These are phyloP conservation scores for Setophaga kirtlandii DNA, from an alignment of 2,113 vertebrate species.

Conservation along the genomic window DNA sequence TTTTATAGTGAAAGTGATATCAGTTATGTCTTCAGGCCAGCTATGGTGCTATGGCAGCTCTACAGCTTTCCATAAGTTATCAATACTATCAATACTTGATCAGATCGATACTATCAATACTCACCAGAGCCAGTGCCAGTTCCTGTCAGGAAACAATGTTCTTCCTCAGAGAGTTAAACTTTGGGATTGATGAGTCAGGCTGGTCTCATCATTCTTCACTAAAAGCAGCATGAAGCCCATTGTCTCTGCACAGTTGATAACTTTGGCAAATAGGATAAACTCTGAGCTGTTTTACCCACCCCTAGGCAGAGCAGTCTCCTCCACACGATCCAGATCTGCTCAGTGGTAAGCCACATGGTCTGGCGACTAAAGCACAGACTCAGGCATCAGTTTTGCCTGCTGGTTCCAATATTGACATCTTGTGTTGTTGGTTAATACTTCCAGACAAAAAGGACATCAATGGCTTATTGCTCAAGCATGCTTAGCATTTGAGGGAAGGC, in stretches of 20 bases:
- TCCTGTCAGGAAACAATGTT: not conserved
- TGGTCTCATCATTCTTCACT: not conserved
- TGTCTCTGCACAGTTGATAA: not conserved
- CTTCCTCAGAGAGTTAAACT: not conserved
- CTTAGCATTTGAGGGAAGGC: not conserved
- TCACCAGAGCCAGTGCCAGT: not conserved
- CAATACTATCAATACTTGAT: not conserved
- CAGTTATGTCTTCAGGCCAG: not conserved
- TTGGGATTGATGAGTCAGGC: not conserved
- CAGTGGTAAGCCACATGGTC: not conserved
- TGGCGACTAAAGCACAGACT: not conserved
- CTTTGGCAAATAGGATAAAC: not conserved
- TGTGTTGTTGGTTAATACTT: slow-evolving; percentile 20
- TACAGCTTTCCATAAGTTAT: not conserved
- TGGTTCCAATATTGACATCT: slow-evolving; percentile 34
- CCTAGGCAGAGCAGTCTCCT: not conserved
- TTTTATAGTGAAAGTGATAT: not conserved
- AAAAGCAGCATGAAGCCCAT: not conserved
- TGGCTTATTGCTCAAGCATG: not conserved
- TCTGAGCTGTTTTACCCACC: not conserved
- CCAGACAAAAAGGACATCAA: slow-evolving; percentile 25
- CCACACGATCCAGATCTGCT: not conserved
- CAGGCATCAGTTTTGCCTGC: not conserved
- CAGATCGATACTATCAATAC: not conserved
- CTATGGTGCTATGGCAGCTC: not conserved